Percentiles rank a stretch among this genome's conserved stretches.
Evolutionary conservation across 2,888 invertebrate genomes (phyloP).

Genomic region (Raillietiella orientalis): DNA sequence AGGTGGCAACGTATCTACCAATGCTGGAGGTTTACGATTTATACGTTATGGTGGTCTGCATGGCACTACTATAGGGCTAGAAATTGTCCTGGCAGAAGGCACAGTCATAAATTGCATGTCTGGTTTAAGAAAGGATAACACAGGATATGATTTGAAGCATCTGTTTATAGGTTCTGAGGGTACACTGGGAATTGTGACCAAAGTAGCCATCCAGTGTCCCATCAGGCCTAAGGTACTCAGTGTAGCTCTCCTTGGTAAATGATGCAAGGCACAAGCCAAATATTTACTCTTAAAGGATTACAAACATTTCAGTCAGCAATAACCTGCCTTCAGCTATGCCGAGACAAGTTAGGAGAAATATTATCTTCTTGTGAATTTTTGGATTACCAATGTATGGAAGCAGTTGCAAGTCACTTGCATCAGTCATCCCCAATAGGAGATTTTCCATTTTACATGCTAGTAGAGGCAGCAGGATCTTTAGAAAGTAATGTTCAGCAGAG

Average conservation of each 20-base stretch:
- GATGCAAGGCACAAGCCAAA: background rate
- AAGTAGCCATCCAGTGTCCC: constrained; percentile 66
- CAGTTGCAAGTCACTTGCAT: constrained; percentile 24
- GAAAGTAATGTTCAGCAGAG: constrained; percentile 58
- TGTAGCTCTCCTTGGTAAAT: constrained; percentile 55
- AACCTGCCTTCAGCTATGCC: too few species aligned
- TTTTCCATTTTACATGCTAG: constrained; percentile 41
- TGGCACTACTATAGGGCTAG: constrained; percentile 59
- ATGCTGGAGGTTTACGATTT: constrained; percentile 81
- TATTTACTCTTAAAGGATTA: background rate
- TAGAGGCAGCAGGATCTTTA: constrained; percentile 56
- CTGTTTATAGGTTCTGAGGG: constrained; percentile 94
- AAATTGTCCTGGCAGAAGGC: constrained; percentile 60
- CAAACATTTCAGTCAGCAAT: too few species aligned
- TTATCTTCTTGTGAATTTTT: constrained; percentile 87
- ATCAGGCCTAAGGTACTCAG: constrained; percentile 43
- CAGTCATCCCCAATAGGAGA: constrained; percentile 17
- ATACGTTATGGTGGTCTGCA: constrained; percentile 82
- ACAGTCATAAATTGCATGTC: constrained; percentile 52
- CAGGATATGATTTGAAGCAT: constrained; percentile 86
- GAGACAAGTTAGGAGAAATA: constrained; percentile 44
- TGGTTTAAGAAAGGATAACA: constrained; percentile 77
- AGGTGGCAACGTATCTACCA: constrained; percentile 83
- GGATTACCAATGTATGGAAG: constrained; percentile 35
- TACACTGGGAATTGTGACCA: constrained; percentile 72